Evolutionary conservation across 2,797 vertebrate genomes (phyloP).

Genomic region (Acomys russatus): DNA sequence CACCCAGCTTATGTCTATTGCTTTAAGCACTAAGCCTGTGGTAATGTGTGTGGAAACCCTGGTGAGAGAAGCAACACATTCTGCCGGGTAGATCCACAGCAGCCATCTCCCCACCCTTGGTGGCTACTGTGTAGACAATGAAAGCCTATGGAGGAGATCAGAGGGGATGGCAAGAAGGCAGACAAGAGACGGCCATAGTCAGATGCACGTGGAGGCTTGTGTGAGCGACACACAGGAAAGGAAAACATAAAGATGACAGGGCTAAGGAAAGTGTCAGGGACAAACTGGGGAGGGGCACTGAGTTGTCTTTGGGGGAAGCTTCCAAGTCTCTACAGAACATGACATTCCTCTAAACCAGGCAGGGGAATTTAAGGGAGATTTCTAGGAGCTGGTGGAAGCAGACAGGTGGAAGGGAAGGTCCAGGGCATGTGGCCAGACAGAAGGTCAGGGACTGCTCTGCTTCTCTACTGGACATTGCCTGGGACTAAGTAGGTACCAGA

Average conservation of each 20-base stretch:
- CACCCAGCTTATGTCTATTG: background rate
- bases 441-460: background rate
- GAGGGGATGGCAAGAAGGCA: background rate
- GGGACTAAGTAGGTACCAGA: too few relatives aligned
- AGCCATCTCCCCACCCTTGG: too few relatives aligned
- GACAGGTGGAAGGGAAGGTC: background rate
- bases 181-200: background rate
- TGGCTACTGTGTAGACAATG: background rate
- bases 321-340: too few relatives aligned
- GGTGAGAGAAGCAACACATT: background rate
- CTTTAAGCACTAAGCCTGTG: background rate
- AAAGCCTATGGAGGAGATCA: fast-evolving
- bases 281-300: background rate
- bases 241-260: background rate
- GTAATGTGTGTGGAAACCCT: background rate
- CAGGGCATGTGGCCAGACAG: background rate
- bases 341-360: background rate
- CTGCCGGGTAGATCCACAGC: background rate
- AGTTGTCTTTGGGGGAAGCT: background rate
- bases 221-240: background rate
- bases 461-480: background rate
- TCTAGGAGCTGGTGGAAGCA: background rate
- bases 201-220: background rate
- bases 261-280: background rate
- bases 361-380: background rate